These are phyloP conservation scores for Rhopilema esculentum DNA, from an alignment of 30 jellyfish, hydroid and myxozoan genomes.

Conservation along the genomic window DNA sequence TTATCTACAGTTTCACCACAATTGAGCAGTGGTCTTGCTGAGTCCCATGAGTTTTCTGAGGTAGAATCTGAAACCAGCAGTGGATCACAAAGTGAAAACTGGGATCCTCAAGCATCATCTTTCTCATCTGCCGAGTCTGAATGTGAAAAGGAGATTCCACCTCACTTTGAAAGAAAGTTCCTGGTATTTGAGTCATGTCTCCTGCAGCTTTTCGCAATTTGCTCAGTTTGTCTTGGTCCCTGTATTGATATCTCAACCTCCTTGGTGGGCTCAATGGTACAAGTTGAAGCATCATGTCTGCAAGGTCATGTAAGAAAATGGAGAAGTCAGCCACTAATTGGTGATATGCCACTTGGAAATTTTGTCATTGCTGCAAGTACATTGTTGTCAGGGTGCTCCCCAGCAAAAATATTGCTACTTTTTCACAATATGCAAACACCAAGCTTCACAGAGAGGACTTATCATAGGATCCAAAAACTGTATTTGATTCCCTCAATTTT, in stretches of 20 bases:
- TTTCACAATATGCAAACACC: conserved; percentile 7
- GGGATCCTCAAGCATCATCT: neutral
- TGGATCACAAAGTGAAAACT: neutral
- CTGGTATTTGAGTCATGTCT: conserved; percentile 6
- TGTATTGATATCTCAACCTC: conserved; percentile 3
- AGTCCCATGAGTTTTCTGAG: neutral
- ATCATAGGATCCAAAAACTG: neutral
- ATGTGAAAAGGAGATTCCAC: conserved; percentile 3
- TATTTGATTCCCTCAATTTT: conserved; percentile 25
- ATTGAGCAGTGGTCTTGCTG: neutral
- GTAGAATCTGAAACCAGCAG: neutral
- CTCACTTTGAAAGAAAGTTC: conserved; percentile 7
- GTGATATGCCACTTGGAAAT: neutral
- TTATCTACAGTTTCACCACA: neutral
- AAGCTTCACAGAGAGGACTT: conserved; percentile 19
- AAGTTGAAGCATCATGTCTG: conserved; percentile 8
- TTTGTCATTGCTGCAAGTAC: neutral
- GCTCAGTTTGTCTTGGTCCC: conserved; percentile 18
- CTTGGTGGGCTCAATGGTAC: neutral
- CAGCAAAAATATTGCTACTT: neutral
- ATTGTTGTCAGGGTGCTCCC: neutral
- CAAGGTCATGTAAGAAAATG: conserved; percentile 7
- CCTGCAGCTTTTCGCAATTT: conserved; percentile 11
- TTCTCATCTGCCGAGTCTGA: neutral
- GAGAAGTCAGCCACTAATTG: conserved; percentile 6